Conservation (phyloP, 2,888 invertebrate species). For the Agrotis ipsilon region DNA sequence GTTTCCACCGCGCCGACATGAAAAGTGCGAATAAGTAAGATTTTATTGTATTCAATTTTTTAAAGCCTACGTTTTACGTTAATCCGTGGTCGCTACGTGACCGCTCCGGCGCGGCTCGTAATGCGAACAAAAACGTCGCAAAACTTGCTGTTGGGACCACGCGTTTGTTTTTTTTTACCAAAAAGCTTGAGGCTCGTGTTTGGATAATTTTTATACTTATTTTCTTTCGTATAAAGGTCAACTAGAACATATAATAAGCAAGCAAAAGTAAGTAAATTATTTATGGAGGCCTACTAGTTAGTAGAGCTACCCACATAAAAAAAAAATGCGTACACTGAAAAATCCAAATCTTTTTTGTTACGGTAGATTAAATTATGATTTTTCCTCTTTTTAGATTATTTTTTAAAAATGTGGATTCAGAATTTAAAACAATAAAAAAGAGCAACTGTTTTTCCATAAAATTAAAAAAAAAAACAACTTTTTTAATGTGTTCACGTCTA, state of each 20-base stretch:
- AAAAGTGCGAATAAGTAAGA: constrained; percentile 49
- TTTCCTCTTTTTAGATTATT: no score
- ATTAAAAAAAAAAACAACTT: no score
- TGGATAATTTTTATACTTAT: constrained; percentile 22
- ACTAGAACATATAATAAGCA: neutral
- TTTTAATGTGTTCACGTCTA: no score
- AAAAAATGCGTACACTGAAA: no score
- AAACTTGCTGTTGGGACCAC: constrained; percentile 28
- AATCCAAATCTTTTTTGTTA: no score
- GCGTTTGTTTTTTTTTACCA: constrained; percentile 34
- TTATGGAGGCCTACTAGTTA: no score
- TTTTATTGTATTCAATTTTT: constrained; percentile 58
- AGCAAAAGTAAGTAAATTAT: neutral
- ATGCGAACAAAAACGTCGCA: constrained; percentile 46
- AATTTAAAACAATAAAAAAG: no score
- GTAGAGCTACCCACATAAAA: no score
- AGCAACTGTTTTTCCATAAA: no score
- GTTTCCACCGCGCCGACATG: constrained; percentile 27
- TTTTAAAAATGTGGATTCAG: no score
- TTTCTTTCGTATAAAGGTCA: constrained; percentile 15
- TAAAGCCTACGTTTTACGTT: constrained; percentile 50
- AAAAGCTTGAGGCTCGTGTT: constrained; percentile 22
- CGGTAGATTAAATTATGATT: no score
- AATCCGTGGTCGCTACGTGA: constrained; percentile 55
- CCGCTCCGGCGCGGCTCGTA: constrained; percentile 43